Evolutionary conservation across 2,888 invertebrate genomes (phyloP).

Genomic region (Diadegma fenestrale): DNA sequence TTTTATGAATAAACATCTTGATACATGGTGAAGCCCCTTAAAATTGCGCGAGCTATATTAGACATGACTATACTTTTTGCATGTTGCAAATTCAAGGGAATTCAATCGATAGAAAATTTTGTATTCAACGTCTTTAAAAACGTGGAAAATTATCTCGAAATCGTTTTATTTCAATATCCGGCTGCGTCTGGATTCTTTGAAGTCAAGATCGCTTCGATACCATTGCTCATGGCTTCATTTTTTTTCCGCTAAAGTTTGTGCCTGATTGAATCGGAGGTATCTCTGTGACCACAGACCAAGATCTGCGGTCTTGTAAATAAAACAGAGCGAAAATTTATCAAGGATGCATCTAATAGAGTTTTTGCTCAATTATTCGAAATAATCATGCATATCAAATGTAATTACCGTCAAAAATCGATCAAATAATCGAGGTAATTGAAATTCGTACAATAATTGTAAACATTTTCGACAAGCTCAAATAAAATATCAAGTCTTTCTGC

Average conservation of each 20-base stretch:
- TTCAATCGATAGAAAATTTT: too few species aligned
- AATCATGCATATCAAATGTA: neutral
- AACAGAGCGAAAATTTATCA: neutral
- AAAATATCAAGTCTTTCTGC: neutral
- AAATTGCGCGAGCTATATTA: too few species aligned
- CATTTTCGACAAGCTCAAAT: neutral
- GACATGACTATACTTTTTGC: too few species aligned
- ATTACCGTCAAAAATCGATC: neutral
- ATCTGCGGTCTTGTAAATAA: constrained; percentile 19
- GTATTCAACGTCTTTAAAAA: too few species aligned
- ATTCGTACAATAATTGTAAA: neutral
- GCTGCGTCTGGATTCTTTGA: neutral
- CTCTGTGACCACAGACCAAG: constrained; percentile 21
- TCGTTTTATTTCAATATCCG: neutral
- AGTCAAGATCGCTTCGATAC: neutral
- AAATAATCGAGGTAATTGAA: neutral
- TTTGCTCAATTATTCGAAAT: constrained; percentile 4
- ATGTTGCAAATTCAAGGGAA: too few species aligned
- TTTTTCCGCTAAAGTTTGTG: neutral
- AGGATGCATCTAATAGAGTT: neutral
- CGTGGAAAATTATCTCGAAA: neutral
- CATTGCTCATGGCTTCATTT: neutral
- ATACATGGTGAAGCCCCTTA: too few species aligned
- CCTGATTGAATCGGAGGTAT: constrained; percentile 11
- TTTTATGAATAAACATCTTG: too few species aligned